phyloP scores from a whole-genome alignment of 2,888 invertebrate genomes.

The Nomada ruficornis region DNA sequence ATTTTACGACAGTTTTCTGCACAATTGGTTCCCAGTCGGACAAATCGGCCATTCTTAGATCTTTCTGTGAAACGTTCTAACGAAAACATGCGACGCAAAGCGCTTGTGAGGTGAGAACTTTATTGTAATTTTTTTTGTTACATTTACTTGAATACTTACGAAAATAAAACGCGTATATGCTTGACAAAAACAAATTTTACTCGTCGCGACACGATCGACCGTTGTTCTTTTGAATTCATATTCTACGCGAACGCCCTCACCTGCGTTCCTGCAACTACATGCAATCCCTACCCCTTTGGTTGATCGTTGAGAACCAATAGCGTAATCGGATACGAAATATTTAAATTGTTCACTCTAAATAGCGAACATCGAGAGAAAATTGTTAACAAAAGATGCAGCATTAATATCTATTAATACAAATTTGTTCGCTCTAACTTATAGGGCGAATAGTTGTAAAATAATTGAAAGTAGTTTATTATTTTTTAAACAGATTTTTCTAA shows the following conservation, averaged over 20 bases:
- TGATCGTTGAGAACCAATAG: not conserved
- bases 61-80: slow-evolving; percentile 3
- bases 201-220: slow-evolving; percentile 17
- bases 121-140: not conserved
- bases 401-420: not conserved
- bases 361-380: not conserved
- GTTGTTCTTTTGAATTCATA: slow-evolving; percentile 59
- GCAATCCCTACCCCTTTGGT: slow-evolving; percentile 1
- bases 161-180: not conserved
- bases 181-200: slow-evolving; percentile 19
- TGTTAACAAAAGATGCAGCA: not conserved
- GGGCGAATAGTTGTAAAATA: not conserved
- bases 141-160: not conserved
- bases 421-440: too few relatives aligned
- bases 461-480: not conserved
- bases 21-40: slow-evolving; percentile 37
- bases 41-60: slow-evolving; percentile 40
- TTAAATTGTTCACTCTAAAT: not conserved
- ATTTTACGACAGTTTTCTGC: slow-evolving; percentile 22
- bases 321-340: not conserved
- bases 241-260: slow-evolving; percentile 26
- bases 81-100: not conserved
- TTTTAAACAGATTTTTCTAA: not conserved
- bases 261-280: not conserved
- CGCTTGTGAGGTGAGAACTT: not conserved